A percentile compares a stretch with the other conserved stretches of the same genome.
These are phyloP conservation scores for Phaetusa simplex DNA, from an alignment of 2,113 vertebrate genomes.

Conservation along the genomic window DNA sequence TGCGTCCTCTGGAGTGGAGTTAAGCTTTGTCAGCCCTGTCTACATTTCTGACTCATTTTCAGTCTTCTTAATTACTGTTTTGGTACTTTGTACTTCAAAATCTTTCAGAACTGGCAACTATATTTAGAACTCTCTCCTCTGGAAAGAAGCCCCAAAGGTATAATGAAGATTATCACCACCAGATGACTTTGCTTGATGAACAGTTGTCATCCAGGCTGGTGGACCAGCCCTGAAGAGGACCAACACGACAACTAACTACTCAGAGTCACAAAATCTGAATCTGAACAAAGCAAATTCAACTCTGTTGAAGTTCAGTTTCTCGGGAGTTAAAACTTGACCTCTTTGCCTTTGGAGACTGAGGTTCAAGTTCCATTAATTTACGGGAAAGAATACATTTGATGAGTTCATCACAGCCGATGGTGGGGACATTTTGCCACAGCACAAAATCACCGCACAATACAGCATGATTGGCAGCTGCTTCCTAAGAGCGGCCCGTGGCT, in stretches of 20 bases:
- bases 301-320: background rate
- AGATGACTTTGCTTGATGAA: background rate
- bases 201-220: background rate
- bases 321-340: background rate
- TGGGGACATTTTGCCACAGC: background rate
- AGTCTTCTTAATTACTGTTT: background rate
- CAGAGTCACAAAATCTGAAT: rapidly evolving
- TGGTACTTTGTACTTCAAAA: background rate
- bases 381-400: background rate
- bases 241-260: background rate
- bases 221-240: background rate
- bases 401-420: background rate
- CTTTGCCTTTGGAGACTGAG: background rate
- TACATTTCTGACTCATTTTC: background rate
- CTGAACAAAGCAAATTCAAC: background rate
- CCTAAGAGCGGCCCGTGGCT: background rate
- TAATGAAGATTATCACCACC: background rate
- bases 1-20: background rate
- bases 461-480: slow-evolving; percentile 19
- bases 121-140: background rate
- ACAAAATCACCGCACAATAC: background rate
- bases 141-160: background rate
- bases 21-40: background rate
- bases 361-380: background rate
- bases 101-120: background rate